Percentiles rank a stretch among this genome's conserved stretches.
phyloP scores from a whole-genome alignment of 1,140 invertebrate genomes.

The Agraylea sexmaculata region DNA sequence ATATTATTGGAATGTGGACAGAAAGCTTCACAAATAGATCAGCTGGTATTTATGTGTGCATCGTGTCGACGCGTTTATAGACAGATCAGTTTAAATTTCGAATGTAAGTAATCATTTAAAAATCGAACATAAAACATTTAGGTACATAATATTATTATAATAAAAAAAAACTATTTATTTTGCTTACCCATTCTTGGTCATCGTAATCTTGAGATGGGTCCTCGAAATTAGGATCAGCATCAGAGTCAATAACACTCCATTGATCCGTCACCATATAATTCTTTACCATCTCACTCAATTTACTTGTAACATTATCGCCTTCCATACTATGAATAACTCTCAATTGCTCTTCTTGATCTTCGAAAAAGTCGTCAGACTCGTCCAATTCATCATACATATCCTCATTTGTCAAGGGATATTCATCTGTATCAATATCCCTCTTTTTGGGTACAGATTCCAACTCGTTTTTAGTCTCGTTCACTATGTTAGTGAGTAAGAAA shows the following conservation, averaged over 20 bases:
- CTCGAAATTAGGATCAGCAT: conserved; percentile 6
- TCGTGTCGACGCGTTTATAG: too few relatives aligned
- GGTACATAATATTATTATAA: too few relatives aligned
- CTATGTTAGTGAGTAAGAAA: too few relatives aligned
- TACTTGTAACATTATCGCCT: not conserved
- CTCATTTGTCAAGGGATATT: conserved; percentile 7
- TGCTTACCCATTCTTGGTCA: conserved; percentile 12
- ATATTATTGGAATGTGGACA: not conserved
- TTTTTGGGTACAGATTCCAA: too few relatives aligned
- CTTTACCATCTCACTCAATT: conserved; percentile 4
- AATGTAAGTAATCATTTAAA: too few relatives aligned
- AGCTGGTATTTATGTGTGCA: too few relatives aligned
- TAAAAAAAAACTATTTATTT: too few relatives aligned
- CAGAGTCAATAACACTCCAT: conserved; percentile 1
- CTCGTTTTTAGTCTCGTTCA: too few relatives aligned
- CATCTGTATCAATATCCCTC: conserved; percentile 6
- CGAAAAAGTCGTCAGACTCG: conserved; percentile 5
- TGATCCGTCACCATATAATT: conserved; percentile 7
- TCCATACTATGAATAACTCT: not conserved
- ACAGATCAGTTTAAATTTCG: too few relatives aligned
- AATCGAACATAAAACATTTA: too few relatives aligned
- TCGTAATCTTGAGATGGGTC: conserved; percentile 10
- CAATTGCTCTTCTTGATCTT: conserved; percentile 5
- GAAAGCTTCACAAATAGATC: too few relatives aligned
- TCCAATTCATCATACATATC: conserved; percentile 5